Evolutionary conservation across 2,113 vertebrate species (phyloP), one percentile per base, ranked within the genome.

Genomic region (Lamprotornis superbus): DNA sequence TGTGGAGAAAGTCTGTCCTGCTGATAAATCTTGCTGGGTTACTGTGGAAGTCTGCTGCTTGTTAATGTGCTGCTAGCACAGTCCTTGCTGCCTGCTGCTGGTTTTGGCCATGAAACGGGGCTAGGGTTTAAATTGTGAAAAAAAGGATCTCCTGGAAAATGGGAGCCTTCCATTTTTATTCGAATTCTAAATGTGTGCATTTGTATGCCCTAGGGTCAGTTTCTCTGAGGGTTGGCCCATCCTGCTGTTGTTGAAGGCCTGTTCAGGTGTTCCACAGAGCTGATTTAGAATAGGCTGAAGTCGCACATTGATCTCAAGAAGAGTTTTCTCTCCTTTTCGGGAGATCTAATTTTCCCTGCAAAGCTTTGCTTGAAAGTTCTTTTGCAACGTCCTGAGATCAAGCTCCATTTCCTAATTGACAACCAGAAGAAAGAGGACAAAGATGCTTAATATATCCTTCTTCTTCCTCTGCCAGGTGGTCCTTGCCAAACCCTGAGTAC

Each of bases 401-500:
- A 81, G 40, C 49, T 89, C 9, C 35, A 40, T 22, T 85, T 94
- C 80, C 44, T 81, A 28, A 40, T 9, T 52, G 35, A 84, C 46
- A 77, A 21, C 15, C 33, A 53, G 39, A 87, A 75, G 31, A 84
- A 93, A 56, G 46, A 82, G 28, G 28, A 83, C 53, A 16, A 81
- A 71, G 53, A 40, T 50, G 10, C 59, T 92, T n/a, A 93, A 91
- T 22, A 7, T 60, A 3, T 75, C 35, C 30, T 75, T 15, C 59
- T 87, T 65, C 53, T 91, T 73, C 37, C 46, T 78, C 68, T 92
- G 27, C 40, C 84, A 99, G 99, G 86, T 99, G 99, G 99, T 99
- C 99, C 0, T 87, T 99, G 96, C 99, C 99, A 23, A 99, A 99
- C 82, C 98, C 99, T 0, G 99, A 99, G 82, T 99, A 99, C 97